These are phyloP conservation scores for Prosapia bicincta DNA, from an alignment of 2,888 invertebrate genomes.

Conservation along the genomic window DNA sequence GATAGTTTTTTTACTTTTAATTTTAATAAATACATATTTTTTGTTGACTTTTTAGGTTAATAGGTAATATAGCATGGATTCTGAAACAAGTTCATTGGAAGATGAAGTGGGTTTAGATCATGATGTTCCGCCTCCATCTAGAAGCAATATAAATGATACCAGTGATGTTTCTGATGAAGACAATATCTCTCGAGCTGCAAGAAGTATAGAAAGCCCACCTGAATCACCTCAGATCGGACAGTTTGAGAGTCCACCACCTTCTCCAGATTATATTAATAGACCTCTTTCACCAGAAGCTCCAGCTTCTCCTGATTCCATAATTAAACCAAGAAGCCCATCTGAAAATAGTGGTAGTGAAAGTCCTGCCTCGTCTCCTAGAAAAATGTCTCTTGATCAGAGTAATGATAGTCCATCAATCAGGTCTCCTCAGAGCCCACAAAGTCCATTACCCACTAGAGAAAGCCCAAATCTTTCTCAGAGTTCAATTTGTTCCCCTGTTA, in stretches of 20 bases:
- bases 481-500: constrained; percentile 40
- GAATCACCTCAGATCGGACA: constrained; percentile 36
- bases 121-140: constrained; percentile 22
- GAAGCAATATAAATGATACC: constrained; percentile 25
- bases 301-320: constrained; percentile 14
- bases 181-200: constrained; percentile 36
- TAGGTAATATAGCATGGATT: constrained; percentile 33
- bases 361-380: constrained; percentile 17
- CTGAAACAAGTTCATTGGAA: constrained; percentile 35
- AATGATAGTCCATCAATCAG: constrained; percentile 10
- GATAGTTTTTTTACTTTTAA: no score
- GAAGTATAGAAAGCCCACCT: constrained; percentile 36
- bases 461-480: constrained; percentile 13
- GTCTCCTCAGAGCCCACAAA: constrained; percentile 38
- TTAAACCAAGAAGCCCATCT: constrained; percentile 39
- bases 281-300: constrained; percentile 35
- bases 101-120: constrained; percentile 31
- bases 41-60: constrained; percentile 5
- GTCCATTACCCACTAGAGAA: constrained; percentile 32
- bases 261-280: constrained; percentile 32
- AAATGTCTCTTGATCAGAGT: constrained; percentile 14
- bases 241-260: constrained; percentile 36
- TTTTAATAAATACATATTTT: constrained; percentile 1
- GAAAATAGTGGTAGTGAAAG: constrained; percentile 39
- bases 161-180: constrained; percentile 38